Conservation (phyloP, 1,140 invertebrate genomes). For the Pseudomyrmex gracilis region DNA sequence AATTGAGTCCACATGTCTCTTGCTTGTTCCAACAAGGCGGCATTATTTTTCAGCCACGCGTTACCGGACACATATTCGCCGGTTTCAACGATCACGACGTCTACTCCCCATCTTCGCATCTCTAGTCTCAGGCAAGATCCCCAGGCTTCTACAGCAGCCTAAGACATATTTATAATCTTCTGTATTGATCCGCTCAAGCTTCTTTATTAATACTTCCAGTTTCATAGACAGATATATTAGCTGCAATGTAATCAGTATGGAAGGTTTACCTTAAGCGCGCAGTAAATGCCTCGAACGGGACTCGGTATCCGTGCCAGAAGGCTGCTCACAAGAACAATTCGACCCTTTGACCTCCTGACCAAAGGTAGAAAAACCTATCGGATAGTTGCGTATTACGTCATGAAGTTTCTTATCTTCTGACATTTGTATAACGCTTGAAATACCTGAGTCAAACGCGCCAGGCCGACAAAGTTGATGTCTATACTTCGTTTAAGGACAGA, state of each 20-base stretch:
- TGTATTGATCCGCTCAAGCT: conserved; percentile 10
- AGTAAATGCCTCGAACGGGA: conserved; percentile 92
- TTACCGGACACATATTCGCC: conserved; percentile 92
- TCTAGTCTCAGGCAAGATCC: conserved; percentile 93
- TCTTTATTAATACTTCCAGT: conserved; percentile 40
- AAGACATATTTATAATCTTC: conserved; percentile 72
- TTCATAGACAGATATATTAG: conserved; percentile 20
- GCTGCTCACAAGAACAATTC: conserved; percentile 88
- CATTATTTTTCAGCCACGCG: conserved; percentile 90
- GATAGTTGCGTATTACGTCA: conserved; percentile 49
- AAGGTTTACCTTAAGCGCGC: conserved; percentile 87
- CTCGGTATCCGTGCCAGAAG: conserved; percentile 91
- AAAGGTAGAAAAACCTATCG: conserved; percentile 91
- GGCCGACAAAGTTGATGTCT: conserved; percentile 92
- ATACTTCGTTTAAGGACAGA: conserved; percentile 90
- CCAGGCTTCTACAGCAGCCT: conserved; percentile 93
- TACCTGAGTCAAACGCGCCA: conserved; percentile 90
- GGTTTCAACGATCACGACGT: conserved; percentile 93
- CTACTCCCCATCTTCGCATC: conserved; percentile 90
- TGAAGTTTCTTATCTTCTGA: conserved; percentile 2
- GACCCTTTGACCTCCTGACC: conserved; percentile 90
- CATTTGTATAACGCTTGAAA: conserved; percentile 33
- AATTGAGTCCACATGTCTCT: conserved; percentile 92
- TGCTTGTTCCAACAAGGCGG: conserved; percentile 90
- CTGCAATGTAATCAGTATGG: background rate